Conservation (phyloP, 2,888 invertebrate genomes). For the Odontocolon sp. region DNA sequence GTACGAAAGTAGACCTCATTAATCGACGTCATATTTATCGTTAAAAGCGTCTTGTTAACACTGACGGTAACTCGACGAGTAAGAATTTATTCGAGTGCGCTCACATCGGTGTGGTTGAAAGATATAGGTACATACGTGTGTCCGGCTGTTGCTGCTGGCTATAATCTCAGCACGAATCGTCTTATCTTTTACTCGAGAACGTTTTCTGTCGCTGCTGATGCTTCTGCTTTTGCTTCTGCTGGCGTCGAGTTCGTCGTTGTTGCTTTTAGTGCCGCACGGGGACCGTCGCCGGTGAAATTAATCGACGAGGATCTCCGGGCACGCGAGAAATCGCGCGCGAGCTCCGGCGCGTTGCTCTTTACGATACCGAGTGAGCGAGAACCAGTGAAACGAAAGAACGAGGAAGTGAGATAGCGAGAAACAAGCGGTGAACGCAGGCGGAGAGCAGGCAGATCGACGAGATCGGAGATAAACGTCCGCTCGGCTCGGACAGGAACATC, state of each 20-base stretch:
- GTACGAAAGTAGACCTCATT: constrained; percentile 53
- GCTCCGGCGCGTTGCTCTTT: constrained; percentile 44
- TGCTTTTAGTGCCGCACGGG: constrained; percentile 64
- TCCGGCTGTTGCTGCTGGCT: constrained; percentile 39
- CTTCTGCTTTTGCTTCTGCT: constrained; percentile 30
- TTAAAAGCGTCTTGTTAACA: constrained; percentile 62
- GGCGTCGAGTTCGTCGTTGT: constrained; percentile 56
- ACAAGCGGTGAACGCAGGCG: constrained; percentile 22
- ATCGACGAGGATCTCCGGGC: constrained; percentile 64
- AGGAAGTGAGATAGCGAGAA: constrained; percentile 16
- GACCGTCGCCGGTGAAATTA: constrained; percentile 53
- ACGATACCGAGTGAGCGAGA: constrained; percentile 24
- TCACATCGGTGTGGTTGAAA: constrained; percentile 32
- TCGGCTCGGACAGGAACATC: constrained; percentile 52
- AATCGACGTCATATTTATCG: constrained; percentile 62
- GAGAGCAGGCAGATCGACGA: constrained; percentile 52
- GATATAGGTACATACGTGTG: constrained; percentile 30
- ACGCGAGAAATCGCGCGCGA: constrained; percentile 64
- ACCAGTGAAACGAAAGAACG: background rate
- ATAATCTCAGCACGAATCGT: constrained; percentile 63
- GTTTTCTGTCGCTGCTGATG: constrained; percentile 58
- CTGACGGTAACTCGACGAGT: constrained; percentile 60
- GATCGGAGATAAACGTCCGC: constrained; percentile 53
- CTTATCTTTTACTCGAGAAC: constrained; percentile 65
- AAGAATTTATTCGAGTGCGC: constrained; percentile 58